Conservation (phyloP, 2,113 vertebrate genomes). For the Etheostoma cragini region DNA sequence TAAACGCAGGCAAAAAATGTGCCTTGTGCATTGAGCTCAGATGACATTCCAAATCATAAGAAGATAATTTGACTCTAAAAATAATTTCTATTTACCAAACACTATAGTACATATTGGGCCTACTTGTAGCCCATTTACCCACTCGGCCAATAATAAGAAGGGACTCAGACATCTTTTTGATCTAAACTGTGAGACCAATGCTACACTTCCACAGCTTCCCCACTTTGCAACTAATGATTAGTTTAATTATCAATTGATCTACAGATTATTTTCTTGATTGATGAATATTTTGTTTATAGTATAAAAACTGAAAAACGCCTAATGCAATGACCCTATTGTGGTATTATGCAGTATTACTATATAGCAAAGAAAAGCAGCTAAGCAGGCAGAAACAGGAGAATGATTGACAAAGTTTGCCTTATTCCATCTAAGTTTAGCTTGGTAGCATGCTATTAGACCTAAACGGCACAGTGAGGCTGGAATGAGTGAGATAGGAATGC, state of each 20-base stretch:
- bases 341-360: not conserved
- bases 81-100: not conserved
- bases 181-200: not conserved
- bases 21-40: not conserved
- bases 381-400: not conserved
- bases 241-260: not conserved
- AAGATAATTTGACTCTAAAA: not conserved
- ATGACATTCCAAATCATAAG: not conserved
- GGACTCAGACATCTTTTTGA: constrained; percentile 11
- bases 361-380: not conserved
- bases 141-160: not conserved
- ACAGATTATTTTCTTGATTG: not conserved
- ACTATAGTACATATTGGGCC: not conserved
- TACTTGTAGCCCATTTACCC: not conserved
- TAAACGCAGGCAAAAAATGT: not conserved
- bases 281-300: not conserved
- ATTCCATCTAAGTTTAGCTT: not conserved
- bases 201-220: not conserved
- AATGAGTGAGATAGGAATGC: not conserved
- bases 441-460: not conserved
- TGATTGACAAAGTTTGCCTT: not conserved
- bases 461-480: not conserved
- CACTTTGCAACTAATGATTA: not conserved
- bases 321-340: not conserved
- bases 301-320: not conserved